These are phyloP conservation scores for Acanthosepion esculentum DNA, from an alignment of 2,888 invertebrate species.

Conservation along the genomic window DNA sequence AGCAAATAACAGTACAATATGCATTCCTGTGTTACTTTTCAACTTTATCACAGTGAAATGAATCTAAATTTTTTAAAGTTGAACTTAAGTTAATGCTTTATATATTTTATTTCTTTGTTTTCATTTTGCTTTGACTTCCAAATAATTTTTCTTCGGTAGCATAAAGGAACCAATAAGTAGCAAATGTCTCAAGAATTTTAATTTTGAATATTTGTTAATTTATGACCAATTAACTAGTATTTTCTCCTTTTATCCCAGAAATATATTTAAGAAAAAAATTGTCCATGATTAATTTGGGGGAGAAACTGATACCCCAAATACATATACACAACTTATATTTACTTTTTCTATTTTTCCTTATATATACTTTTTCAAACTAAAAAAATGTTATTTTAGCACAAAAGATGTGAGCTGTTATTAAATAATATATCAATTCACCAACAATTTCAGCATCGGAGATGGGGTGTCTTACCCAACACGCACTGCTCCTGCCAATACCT, in stretches of 20 bases:
- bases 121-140: too few species aligned
- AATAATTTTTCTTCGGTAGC: too few species aligned
- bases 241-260: neutral
- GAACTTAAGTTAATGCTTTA: too few species aligned
- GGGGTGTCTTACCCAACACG: slow-evolving; percentile 90
- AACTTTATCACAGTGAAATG: too few species aligned
- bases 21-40: too few species aligned
- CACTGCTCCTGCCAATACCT: slow-evolving; percentile 82
- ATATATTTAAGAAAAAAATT: neutral
- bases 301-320: neutral
- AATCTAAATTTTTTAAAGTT: too few species aligned
- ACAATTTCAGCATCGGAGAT: slow-evolving; percentile 85
- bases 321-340: neutral
- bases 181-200: neutral
- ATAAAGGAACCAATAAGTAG: neutral
- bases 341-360: neutral
- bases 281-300: neutral
- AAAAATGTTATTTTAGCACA: neutral
- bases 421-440: slow-evolving; percentile 36
- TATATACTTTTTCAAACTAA: neutral
- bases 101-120: too few species aligned
- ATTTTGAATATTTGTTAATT: neutral
- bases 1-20: too few species aligned
- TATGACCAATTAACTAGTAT: neutral
- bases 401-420: neutral